Conservation (phyloP, 1,140 invertebrate species). For the Heliconius eleuchia region DNA sequence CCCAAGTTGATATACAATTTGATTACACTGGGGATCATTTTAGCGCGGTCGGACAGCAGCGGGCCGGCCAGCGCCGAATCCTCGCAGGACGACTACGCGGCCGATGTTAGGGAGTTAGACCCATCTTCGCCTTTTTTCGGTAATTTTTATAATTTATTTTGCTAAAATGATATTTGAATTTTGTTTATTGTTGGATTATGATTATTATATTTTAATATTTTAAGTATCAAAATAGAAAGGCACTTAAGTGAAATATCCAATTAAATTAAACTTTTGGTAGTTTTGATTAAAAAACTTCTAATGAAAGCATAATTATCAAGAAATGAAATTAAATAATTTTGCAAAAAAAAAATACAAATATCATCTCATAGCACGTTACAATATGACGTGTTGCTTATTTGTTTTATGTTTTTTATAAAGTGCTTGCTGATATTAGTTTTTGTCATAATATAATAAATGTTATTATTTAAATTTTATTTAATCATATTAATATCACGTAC, state of each 20-base stretch:
- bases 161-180: constrained; percentile 41
- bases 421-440: not conserved
- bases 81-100: constrained; percentile 75
- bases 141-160: constrained; percentile 69
- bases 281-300: too few species aligned
- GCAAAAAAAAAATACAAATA: not conserved
- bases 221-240: not conserved
- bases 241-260: too few species aligned
- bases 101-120: constrained; percentile 78
- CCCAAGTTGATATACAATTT: not conserved
- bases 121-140: constrained; percentile 78
- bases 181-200: constrained; percentile 20
- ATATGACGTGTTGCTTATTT: not conserved
- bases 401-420: not conserved
- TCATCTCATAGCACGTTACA: not conserved
- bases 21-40: constrained; percentile 42
- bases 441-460: not conserved
- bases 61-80: constrained; percentile 60
- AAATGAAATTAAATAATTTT: not conserved
- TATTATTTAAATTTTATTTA: not conserved
- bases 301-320: too few species aligned
- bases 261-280: too few species aligned
- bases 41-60: constrained; percentile 78
- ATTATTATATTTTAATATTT: not conserved
- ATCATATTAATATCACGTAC: not conserved